phyloP scores from a whole-genome alignment of 2,888 invertebrate genomes.

The Seira musarum region DNA sequence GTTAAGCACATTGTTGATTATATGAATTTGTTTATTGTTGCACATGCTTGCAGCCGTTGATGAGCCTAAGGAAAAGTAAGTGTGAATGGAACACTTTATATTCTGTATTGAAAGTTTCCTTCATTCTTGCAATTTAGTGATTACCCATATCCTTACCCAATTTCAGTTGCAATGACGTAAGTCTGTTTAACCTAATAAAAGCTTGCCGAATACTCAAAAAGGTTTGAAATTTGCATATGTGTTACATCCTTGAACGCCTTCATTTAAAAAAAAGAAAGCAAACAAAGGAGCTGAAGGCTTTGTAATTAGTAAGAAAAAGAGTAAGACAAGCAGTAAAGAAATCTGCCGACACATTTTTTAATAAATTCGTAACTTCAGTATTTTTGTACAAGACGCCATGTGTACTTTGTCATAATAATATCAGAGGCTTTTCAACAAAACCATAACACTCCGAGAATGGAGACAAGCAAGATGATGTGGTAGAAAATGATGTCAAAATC shows the following conservation, averaged over 20 bases:
- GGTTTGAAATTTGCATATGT: slow-evolving; percentile 19
- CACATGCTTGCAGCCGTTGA: slow-evolving; percentile 85
- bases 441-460: neutral
- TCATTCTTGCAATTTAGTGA: no score
- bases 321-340: neutral
- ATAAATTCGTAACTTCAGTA: neutral
- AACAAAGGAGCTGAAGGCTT: slow-evolving; percentile 2
- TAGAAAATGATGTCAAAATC: no score
- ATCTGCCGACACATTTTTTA: slow-evolving; percentile 6
- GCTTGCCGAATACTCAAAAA: no score
- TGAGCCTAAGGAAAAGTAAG: slow-evolving; percentile 96
- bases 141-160: no score
- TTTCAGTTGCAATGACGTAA: no score
- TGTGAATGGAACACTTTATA: slow-evolving; percentile 71
- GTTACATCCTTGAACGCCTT: neutral
- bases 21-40: slow-evolving; percentile 24
- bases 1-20: no score
- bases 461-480: neutral
- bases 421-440: slow-evolving; percentile 51
- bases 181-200: no score
- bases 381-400: slow-evolving; percentile 46
- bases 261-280: slow-evolving; percentile 7
- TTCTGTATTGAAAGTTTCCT: neutral
- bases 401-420: slow-evolving; percentile 57
- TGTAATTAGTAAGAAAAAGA: neutral